phyloP scores from a whole-genome alignment of 1,140 invertebrate genomes.

The Pseudomyrmex sp. region DNA sequence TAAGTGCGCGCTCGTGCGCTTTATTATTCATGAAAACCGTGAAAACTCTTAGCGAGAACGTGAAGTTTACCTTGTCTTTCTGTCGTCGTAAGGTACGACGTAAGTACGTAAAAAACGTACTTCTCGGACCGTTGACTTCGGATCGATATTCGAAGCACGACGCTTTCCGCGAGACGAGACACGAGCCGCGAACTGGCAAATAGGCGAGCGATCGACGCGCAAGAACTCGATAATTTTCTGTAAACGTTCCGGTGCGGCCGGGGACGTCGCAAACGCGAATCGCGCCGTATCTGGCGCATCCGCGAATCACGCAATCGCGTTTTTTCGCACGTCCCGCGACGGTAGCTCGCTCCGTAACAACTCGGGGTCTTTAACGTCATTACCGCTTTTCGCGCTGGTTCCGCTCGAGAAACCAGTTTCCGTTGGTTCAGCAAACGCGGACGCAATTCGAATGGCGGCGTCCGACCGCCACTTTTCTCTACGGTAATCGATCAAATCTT shows the following conservation, averaged over 20 bases:
- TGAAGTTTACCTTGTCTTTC: conserved; percentile 55
- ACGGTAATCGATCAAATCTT: conserved; percentile 58
- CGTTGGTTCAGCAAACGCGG: conserved; percentile 23
- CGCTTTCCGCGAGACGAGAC: conserved; percentile 67
- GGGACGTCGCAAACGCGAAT: conserved; percentile 65
- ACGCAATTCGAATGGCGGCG: background rate
- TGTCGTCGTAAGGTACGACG: conserved; percentile 44
- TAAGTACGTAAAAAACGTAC: conserved; percentile 52
- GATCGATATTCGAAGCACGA: conserved; percentile 76
- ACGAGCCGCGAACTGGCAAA: conserved; percentile 66
- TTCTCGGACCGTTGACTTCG: conserved; percentile 70
- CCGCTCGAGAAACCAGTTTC: conserved; percentile 28
- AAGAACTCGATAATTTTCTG: conserved; percentile 79
- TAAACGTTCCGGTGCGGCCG: conserved; percentile 77
- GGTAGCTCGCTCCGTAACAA: conserved; percentile 4
- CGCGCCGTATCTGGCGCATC: conserved; percentile 69
- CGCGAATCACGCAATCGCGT: conserved; percentile 40
- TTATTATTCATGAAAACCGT: conserved; percentile 47
- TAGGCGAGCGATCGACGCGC: conserved; percentile 55
- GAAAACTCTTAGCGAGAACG: conserved; percentile 57
- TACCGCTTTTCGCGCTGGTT: conserved; percentile 15
- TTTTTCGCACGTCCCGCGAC: conserved; percentile 43
- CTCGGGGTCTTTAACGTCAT: conserved; percentile 22
- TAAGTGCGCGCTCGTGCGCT: conserved; percentile 19
- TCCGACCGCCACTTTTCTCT: conserved; percentile 41